Evolutionary conservation across 2,113 vertebrate species (phyloP), one percentile per base, ranked within the genome.

Genomic region (Triplophysa dalaica): DNA sequence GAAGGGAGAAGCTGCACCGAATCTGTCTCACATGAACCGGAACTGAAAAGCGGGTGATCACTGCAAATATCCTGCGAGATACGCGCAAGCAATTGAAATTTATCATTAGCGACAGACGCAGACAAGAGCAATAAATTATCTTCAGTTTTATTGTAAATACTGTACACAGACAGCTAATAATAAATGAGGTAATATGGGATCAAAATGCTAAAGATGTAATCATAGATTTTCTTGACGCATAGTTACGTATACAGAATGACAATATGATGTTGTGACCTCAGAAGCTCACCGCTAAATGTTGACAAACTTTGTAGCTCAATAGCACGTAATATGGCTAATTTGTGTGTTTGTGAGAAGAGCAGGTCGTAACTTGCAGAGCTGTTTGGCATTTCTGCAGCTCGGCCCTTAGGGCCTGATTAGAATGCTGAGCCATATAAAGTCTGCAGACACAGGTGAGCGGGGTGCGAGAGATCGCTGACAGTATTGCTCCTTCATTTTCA

Each of bases 21-120:
- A 75, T 63, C 26, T 63, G 81, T 83, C 61, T 83, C 62, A 48
- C 70, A 29, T 75, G 52, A 81, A 78, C 21, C 33, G 79, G 60
- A 54, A 60, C 41, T 67, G 54, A 29, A 73, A 66, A 69, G 76
- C 68, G 69, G 70, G 38, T 75, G 70, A 78, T 62, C 66, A 69
- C 29, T 0, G 24, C 41, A 52, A 76, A 76, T 69, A 81, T 81
- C 70, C 72, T 69, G 1, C 0, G 13, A 76, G 65, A 76, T 76
- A 41, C 41, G 19, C n/a, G 13, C 64, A 62, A 68, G 43, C 21
- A 76, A 69, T 76, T 76, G 56, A 43, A 16, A 76, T 81, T 81
- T 65, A 76, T 78, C 69, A 68, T 78, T 60, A 24, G n/a, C 26
- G 19, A 26, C 19, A 8, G 11, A 41, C 12, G 54, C 76, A 66